Conservation (phyloP, 2,113 vertebrate genomes). For the Callocephalon fimbriatum region DNA sequence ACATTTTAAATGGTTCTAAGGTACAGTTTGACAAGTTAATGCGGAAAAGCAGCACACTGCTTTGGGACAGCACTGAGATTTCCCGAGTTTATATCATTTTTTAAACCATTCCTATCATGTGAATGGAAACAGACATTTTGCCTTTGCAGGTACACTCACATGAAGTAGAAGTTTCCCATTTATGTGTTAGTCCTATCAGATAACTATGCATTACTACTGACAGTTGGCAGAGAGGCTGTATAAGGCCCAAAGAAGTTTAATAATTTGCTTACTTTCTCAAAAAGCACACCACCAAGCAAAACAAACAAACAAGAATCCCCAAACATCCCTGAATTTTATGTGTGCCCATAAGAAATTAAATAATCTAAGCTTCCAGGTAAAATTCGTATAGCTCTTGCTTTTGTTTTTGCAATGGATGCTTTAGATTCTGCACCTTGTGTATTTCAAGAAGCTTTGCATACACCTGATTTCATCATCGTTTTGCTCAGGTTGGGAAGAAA, state of each 20-base stretch:
- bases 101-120: not conserved
- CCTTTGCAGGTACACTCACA: not conserved
- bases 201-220: accelerated
- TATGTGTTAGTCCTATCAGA: not conserved
- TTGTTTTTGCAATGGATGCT: not conserved
- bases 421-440: not conserved
- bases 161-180: not conserved
- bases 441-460: not conserved
- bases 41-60: not conserved
- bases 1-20: not conserved
- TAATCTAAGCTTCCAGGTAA: not conserved
- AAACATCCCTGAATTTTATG: not conserved
- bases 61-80: not conserved
- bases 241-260: not conserved
- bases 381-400: not conserved
- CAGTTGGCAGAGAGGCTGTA: not conserved
- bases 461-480: not conserved
- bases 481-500: not conserved
- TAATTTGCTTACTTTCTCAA: not conserved
- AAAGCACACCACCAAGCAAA: not conserved
- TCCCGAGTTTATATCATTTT: not conserved
- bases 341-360: not conserved
- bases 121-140: not conserved
- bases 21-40: not conserved
- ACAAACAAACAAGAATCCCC: not conserved